A percentile compares a stretch with the other conserved stretches of the same genome.
Evolutionary conservation across 2,797 vertebrate species (phyloP).

Genomic region (Anguilla megastoma): DNA sequence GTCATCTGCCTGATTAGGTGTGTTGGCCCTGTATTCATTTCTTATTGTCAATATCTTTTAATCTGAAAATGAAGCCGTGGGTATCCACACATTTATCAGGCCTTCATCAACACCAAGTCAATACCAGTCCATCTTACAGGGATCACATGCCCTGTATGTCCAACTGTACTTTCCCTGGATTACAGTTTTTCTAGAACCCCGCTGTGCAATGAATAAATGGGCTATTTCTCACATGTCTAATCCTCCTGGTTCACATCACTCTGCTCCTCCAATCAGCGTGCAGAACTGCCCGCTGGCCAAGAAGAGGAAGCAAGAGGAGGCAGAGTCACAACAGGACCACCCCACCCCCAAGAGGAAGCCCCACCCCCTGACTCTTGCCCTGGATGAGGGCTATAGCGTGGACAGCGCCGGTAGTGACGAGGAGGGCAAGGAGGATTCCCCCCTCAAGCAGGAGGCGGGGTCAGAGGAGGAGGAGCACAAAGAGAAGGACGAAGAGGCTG

Average conservation of each 20-base stretch:
- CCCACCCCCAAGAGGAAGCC: slow-evolving; percentile 83
- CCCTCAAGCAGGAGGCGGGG: slow-evolving; percentile 74
- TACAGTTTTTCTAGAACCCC: not conserved
- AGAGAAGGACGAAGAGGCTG: slow-evolving; percentile 69
- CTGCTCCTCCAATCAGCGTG: slow-evolving; percentile 65
- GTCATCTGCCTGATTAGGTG: not conserved
- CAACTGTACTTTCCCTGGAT: not conserved
- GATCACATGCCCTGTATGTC: not conserved
- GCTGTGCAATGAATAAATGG: not conserved
- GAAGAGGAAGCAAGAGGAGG: slow-evolving; percentile 91
- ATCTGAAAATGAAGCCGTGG: not conserved
- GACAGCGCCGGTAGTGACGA: slow-evolving; percentile 85
- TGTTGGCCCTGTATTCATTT: not conserved
- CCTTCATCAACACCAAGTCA: not conserved
- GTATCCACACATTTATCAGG: not conserved
- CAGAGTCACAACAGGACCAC: slow-evolving; percentile 75
- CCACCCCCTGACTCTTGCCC: slow-evolving; percentile 76
- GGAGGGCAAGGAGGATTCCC: slow-evolving; percentile 72
- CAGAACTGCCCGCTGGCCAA: slow-evolving; percentile 92
- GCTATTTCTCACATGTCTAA: not conserved
- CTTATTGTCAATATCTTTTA: not conserved
- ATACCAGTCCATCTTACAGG: not conserved
- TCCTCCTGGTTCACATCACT: not conserved
- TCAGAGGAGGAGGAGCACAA: slow-evolving; percentile 72
- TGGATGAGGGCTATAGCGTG: slow-evolving; percentile 79